These are phyloP conservation scores for Dorcus hopei DNA, from an alignment of 2,888 invertebrate species.

Conservation along the genomic window DNA sequence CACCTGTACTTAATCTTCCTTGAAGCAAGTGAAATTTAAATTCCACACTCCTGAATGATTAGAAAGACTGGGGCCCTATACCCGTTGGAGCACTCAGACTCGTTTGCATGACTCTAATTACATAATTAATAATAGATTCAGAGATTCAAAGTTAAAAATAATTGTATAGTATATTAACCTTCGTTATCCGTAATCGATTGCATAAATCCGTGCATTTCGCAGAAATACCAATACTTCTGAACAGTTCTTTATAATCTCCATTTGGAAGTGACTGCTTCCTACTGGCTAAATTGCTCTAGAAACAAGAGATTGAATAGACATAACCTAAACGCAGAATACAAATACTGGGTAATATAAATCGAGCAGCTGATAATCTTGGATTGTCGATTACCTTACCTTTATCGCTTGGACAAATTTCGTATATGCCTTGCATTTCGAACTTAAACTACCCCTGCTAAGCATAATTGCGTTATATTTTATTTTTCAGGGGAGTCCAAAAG, in stretches of 20 bases:
- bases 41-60: too few relatives aligned
- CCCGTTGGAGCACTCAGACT: too few relatives aligned
- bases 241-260: not conserved
- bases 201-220: too few relatives aligned
- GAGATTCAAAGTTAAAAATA: too few relatives aligned
- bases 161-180: too few relatives aligned
- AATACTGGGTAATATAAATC: not conserved
- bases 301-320: not conserved
- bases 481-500: too few relatives aligned
- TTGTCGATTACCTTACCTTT: constrained; percentile 18
- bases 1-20: too few relatives aligned
- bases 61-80: too few relatives aligned
- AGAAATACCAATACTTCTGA: not conserved
- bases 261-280: not conserved
- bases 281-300: not conserved
- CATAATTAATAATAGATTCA: too few relatives aligned
- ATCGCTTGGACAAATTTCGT: constrained; percentile 20
- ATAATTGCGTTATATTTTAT: constrained; percentile 9
- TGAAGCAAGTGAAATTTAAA: too few relatives aligned
- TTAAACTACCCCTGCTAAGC: constrained; percentile 23
- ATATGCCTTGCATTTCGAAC: constrained; percentile 24
- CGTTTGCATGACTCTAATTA: too few relatives aligned
- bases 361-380: not conserved
- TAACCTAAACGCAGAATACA: not conserved
- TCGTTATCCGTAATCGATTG: too few relatives aligned